Percentiles rank a stretch among this genome's conserved stretches.
Evolutionary conservation across 2,888 invertebrate genomes (phyloP).

Genomic region (Heteromyza rotundicornis): DNA sequence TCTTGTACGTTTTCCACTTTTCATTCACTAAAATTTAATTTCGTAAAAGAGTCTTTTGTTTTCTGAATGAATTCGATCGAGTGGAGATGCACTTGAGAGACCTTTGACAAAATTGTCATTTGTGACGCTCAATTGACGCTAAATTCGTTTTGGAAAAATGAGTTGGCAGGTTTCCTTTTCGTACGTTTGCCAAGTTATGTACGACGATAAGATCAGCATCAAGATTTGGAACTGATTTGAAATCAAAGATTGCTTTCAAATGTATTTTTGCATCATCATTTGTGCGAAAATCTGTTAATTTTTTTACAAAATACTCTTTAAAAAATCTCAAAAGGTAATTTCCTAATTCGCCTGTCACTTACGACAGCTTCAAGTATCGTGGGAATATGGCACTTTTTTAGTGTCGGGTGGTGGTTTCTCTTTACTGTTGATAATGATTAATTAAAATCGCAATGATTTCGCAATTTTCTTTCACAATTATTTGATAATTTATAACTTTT

Average conservation of each 20-base stretch:
- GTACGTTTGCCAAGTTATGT: no score
- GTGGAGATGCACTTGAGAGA: constrained; percentile 11
- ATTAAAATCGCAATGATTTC: no score
- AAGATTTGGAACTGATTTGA: background rate
- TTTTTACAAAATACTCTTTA: background rate
- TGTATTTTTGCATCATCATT: constrained; percentile 27
- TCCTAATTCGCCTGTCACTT: constrained; percentile 25
- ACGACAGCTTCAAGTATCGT: constrained; percentile 37
- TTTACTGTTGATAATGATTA: constrained; percentile 38
- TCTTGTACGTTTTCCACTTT: background rate
- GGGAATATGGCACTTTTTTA: constrained; percentile 31
- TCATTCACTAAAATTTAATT: constrained; percentile 9
- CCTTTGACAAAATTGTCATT: background rate
- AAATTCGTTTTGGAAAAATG: constrained; percentile 34
- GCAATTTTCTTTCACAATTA: constrained; percentile 38
- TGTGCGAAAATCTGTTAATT: constrained; percentile 13
- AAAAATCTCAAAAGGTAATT: constrained; percentile 27
- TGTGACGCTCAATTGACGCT: constrained; percentile 26
- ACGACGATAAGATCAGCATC: background rate
- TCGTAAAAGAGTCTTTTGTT: background rate
- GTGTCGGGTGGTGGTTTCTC: background rate
- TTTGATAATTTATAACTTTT: constrained; percentile 29
- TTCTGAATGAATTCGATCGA: background rate
- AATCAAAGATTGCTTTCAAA: constrained; percentile 18
- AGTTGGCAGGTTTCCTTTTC: constrained; percentile 4